Evolutionary conservation across 37 sponge, comb jelly and placozoan genomes (phyloP), one percentile per base, ranked within the genome.

Genomic region (Mnemiopsis leidyi): DNA sequence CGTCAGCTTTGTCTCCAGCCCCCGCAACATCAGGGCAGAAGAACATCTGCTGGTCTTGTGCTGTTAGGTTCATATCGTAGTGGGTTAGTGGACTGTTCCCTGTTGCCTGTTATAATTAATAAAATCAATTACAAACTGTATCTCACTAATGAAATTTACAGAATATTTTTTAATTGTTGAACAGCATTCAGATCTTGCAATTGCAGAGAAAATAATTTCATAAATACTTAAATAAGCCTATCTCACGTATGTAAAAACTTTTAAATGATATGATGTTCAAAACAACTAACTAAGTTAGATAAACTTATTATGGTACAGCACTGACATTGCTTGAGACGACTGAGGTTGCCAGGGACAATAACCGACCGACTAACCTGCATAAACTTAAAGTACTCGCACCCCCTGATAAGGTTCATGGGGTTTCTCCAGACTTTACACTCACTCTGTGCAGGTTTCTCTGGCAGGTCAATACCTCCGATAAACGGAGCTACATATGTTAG

Each of bases 381-480:
- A 23, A 69, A 96, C 29, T 95, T 93, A 38, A 94, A 75, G 93
- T 95, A 95, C 73, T 96, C 97, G 28, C 95, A 95, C 35, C 97
- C 97, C 39, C 95, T 92, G 37, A 96, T 95, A 37, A 96, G 93
- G 69, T 94, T 92, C 69, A 95, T 73, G 20, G 97, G 93, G 76
- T 96, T 96, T 0, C 94, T 82, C 61, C 94, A 71, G 2, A 85
- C 90, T 40, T 85, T 85, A 37, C 90, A 85, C 24, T 85, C 90
- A 40, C 90, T 85, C 35, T 85, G 90, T 23, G 90, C 90, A 21
- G 90, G 90, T 21, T 85, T 85, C 35, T 85, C 90, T 26, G 90
- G 90, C 35, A 85, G 48, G 24, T 85, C 90, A 39, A 85, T 85
- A 85, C 90, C 90, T 5, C 90, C 90, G 36, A 85, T 85, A 39